These are phyloP conservation scores for Sparus aurata DNA, from an alignment of 2,797 vertebrate species.

Conservation along the genomic window DNA sequence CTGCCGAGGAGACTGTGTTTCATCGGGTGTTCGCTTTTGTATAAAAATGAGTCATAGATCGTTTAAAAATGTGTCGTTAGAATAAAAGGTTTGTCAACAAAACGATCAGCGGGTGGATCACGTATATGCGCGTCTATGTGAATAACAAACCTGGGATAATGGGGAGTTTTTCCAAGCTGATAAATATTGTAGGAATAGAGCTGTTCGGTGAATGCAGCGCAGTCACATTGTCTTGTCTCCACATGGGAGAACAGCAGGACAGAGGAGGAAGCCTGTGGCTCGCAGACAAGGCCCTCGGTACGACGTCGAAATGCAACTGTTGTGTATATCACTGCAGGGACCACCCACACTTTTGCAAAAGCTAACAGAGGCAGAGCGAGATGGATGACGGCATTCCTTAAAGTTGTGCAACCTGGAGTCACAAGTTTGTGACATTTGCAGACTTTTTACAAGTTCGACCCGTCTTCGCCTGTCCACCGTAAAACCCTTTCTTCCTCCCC, in stretches of 20 bases:
- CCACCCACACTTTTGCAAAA: constrained; percentile 75
- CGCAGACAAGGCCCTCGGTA: constrained; percentile 50
- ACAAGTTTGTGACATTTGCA: constrained; percentile 56
- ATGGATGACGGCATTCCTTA: constrained; percentile 58
- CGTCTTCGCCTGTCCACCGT: constrained; percentile 37
- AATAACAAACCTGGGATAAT: constrained; percentile 29
- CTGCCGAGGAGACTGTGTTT: constrained; percentile 23
- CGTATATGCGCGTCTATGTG: background rate
- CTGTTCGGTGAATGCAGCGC: constrained; percentile 9
- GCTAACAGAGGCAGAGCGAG: constrained; percentile 56
- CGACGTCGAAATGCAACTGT: constrained; percentile 47
- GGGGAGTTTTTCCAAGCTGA: constrained; percentile 8
- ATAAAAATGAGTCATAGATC: constrained; percentile 24
- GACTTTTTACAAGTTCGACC: constrained; percentile 42
- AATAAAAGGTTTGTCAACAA: constrained; percentile 33
- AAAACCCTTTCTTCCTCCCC: constrained; percentile 26
- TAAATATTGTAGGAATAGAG: constrained; percentile 6
- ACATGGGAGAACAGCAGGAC: constrained; percentile 33
- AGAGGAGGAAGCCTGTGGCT: constrained; percentile 40
- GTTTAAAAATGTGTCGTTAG: constrained; percentile 30
- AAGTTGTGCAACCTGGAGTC: constrained; percentile 60
- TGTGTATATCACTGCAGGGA: constrained; percentile 64
- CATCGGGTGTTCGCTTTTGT: constrained; percentile 24
- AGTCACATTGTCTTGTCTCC: constrained; percentile 36
- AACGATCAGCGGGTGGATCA: constrained; percentile 7